phyloP scores from a whole-genome alignment of 2,113 vertebrate species.

The Nothoprocta perdicaria region DNA sequence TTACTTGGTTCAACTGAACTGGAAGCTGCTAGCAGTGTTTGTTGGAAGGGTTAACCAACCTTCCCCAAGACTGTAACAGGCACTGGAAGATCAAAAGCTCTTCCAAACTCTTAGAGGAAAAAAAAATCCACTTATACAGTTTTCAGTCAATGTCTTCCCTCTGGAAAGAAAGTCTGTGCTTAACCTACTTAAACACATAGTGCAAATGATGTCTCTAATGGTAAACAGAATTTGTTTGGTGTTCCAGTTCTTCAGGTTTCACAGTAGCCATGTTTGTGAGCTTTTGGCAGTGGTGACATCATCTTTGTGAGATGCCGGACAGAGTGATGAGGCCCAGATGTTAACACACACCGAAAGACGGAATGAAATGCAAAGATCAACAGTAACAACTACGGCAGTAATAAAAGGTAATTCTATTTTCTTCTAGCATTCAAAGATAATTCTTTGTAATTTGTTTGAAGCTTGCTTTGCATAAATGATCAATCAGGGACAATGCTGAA shows the following conservation, averaged over 20 bases:
- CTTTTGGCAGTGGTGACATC: conserved; percentile 58
- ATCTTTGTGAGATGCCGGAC: conserved; percentile 28
- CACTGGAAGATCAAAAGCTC: conserved; percentile 54
- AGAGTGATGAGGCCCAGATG: conserved; percentile 66
- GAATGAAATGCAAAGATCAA: background rate
- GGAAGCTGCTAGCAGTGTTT: conserved; percentile 37
- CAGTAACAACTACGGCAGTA: background rate
- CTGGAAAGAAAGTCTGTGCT: conserved; percentile 26
- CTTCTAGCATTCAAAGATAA: conserved; percentile 9
- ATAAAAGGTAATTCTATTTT: conserved; percentile 7
- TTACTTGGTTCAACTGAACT: conserved; percentile 20
- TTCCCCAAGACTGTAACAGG: conserved; percentile 9
- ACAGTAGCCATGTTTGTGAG: conserved; percentile 56
- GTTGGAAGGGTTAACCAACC: conserved; percentile 59
- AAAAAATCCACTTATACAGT: background rate
- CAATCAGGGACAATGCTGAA: background rate
- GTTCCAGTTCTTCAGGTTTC: conserved; percentile 45
- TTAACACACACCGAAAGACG: background rate
- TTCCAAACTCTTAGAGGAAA: background rate
- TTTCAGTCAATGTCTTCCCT: conserved; percentile 30
- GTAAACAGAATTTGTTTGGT: conserved; percentile 33
- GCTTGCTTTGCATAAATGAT: conserved; percentile 15
- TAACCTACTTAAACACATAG: background rate
- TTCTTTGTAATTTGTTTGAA: background rate
- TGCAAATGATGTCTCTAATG: background rate